phyloP scores from a whole-genome alignment of 2,113 vertebrate genomes.

The Polyodon spathula region DNA sequence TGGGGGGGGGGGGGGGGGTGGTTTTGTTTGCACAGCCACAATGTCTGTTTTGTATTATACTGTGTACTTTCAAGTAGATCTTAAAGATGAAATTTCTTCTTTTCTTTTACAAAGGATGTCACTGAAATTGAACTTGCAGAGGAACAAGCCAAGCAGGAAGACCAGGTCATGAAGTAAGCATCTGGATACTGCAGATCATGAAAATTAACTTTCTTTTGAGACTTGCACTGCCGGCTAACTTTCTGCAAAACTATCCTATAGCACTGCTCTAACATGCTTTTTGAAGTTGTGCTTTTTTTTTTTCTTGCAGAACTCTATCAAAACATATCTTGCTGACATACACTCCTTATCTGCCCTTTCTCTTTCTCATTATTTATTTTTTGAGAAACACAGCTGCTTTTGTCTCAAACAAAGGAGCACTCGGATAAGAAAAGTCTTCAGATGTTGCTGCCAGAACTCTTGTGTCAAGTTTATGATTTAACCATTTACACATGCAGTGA shows the following conservation, averaged over 20 bases:
- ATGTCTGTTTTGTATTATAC: background rate
- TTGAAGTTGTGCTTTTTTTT: too few relatives aligned
- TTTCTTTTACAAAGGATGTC: conserved; percentile 68
- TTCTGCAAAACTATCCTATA: too few relatives aligned
- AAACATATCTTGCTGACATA: too few relatives aligned
- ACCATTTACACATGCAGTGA: background rate
- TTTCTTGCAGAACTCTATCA: too few relatives aligned
- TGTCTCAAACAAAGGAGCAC: background rate
- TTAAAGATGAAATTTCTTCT: background rate
- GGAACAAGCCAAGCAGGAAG: conserved; percentile 78
- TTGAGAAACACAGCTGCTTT: background rate
- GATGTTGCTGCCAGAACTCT: background rate
- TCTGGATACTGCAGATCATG: background rate
- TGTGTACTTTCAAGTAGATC: background rate
- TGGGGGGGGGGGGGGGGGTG: background rate
- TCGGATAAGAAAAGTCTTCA: background rate
- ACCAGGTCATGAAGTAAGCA: conserved; percentile 79
- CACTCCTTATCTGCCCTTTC: too few relatives aligned
- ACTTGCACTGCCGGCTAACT: too few relatives aligned
- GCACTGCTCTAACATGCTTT: too few relatives aligned
- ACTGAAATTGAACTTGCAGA: conserved; percentile 77
- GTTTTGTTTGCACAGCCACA: background rate
- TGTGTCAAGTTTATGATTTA: background rate
- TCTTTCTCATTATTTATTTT: background rate
- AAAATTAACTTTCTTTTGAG: background rate